phyloP scores from a whole-genome alignment of 2,888 invertebrate species.

The Drosophila algonquin region DNA sequence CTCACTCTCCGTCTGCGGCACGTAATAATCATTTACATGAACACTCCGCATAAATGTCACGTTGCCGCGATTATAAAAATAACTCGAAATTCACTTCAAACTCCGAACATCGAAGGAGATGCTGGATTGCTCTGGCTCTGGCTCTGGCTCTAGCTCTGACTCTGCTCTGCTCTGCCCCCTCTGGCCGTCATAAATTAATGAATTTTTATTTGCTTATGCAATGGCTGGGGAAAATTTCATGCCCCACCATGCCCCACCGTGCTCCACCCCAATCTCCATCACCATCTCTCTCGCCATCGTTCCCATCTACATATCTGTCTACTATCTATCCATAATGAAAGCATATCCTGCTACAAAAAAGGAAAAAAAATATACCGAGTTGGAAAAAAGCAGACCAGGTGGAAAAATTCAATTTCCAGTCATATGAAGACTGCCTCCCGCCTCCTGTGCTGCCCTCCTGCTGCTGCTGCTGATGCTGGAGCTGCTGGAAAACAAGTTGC shows the following conservation, averaged over 20 bases:
- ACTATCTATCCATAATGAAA: constrained; percentile 73
- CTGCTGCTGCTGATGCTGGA: constrained; percentile 11
- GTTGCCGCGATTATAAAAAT: constrained; percentile 79
- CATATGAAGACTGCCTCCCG: constrained; percentile 38
- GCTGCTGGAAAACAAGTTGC: constrained; percentile 78
- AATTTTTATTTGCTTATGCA: constrained; percentile 79
- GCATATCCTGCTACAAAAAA: constrained; percentile 78
- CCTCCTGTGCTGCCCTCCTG: neutral
- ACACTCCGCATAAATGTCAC: constrained; percentile 80
- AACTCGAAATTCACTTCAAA: constrained; percentile 65
- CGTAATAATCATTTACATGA: constrained; percentile 80
- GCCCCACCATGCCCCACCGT: constrained; percentile 15
- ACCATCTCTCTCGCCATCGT: neutral
- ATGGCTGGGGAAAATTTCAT: constrained; percentile 63
- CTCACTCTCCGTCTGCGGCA: constrained; percentile 49
- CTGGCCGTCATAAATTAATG: constrained; percentile 79
- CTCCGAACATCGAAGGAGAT: constrained; percentile 47
- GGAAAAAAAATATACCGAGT: constrained; percentile 20
- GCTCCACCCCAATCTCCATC: constrained; percentile 4
- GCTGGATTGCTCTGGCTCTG: constrained; percentile 31
- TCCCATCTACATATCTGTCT: constrained; percentile 19
- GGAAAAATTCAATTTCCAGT: constrained; percentile 80
- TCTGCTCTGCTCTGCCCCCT: constrained; percentile 25
- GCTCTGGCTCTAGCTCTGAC: neutral
- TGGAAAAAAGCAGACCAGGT: constrained; percentile 59